These are phyloP conservation scores for Liopterus haemorrhoidalis DNA, from an alignment of 2,888 invertebrate genomes.

Conservation along the genomic window DNA sequence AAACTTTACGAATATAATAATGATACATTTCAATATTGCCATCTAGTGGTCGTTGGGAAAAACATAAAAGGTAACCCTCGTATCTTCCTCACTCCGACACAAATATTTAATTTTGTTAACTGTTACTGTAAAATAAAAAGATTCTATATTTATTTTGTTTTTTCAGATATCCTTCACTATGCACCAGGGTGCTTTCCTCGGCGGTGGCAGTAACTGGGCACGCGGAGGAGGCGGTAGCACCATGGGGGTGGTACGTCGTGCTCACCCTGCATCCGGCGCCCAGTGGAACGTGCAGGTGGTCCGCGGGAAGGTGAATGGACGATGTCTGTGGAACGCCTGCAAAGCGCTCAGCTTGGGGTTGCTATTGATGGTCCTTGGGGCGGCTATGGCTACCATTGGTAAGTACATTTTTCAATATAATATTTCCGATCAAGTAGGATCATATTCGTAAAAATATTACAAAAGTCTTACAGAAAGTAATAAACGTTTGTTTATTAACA, in stretches of 20 bases:
- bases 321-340: constrained; percentile 91
- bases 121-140: no score
- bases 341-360: constrained; percentile 84
- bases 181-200: constrained; percentile 42
- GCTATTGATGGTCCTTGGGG: constrained; percentile 79
- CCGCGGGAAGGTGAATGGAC: constrained; percentile 79
- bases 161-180: no score
- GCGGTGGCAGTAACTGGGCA: constrained; percentile 43
- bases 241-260: constrained; percentile 54
- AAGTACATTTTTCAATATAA: constrained; percentile 37
- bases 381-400: constrained; percentile 92
- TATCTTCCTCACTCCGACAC: no score
- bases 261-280: constrained; percentile 73
- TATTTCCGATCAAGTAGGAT: constrained; percentile 10
- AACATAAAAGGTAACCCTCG: no score
- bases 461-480: no score
- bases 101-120: no score
- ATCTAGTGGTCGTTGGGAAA: no score
- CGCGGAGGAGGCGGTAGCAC: constrained; percentile 42
- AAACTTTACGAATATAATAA: no score
- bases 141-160: no score
- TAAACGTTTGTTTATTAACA: no score
- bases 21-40: no score
- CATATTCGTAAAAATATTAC: constrained; percentile 9
- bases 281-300: constrained; percentile 82